A percentile compares a stretch with the other conserved stretches of the same genome.
phyloP scores from a whole-genome alignment of 2,888 invertebrate species.

The Xiphydria camelus region DNA sequence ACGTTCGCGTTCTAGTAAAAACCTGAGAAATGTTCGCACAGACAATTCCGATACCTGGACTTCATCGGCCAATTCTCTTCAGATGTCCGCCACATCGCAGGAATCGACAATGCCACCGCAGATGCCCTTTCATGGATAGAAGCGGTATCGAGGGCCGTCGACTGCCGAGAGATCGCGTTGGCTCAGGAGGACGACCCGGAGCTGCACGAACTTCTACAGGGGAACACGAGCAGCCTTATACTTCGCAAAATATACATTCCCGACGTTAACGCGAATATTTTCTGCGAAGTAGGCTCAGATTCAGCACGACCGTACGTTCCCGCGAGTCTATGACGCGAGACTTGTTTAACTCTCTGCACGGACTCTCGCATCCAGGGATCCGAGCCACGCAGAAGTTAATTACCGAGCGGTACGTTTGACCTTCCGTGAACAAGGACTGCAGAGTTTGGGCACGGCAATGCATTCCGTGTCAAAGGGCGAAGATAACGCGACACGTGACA shows the following conservation, averaged over 20 bases:
- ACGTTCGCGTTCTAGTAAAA: neutral
- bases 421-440: neutral
- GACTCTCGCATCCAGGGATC: neutral
- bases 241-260: neutral
- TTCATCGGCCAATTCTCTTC: neutral
- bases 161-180: neutral
- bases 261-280: conserved; percentile 2
- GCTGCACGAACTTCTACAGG: neutral
- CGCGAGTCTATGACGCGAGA: conserved; percentile 9
- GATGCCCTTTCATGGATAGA: neutral
- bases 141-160: neutral
- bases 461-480: conserved; percentile 20
- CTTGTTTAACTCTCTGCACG: conserved; percentile 6
- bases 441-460: conserved; percentile 17
- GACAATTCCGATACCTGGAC: neutral
- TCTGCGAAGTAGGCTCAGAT: conserved; percentile 16
- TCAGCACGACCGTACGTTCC: conserved; percentile 24
- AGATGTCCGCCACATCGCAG: neutral
- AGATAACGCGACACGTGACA: conserved; percentile 16
- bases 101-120: neutral
- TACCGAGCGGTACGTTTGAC: neutral
- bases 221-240: neutral
- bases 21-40: neutral
- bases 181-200: neutral
- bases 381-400: neutral